Evolutionary conservation across 2,113 vertebrate genomes (phyloP), one percentile per base, ranked within the genome.

Genomic region (Gasterosteus aculeatus): DNA sequence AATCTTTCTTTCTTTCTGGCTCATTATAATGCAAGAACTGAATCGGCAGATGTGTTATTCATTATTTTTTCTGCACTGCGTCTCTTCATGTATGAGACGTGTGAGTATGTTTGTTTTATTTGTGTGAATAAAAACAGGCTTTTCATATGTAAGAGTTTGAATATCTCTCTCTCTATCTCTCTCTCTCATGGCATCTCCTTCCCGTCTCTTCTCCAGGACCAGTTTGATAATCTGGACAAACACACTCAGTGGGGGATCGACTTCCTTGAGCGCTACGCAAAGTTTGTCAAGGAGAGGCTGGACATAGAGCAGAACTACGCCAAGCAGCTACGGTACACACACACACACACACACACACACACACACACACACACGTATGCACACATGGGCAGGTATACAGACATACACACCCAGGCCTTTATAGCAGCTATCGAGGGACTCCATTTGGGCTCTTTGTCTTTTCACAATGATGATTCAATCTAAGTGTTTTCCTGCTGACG

Each of bases 241-340:
- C 98, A 99, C 90, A 98, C 97, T 0, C 98, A 99, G 75, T 99
- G 98, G 98, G 98, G 98, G 68, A 98, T 99, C 83, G 98, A 99
- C 93, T 99, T 99, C 92, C 90, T 99, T 88, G 98, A 99, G 90
- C 96, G 96, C 91, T 99, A 99, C 1, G 95, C 96, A 88, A 99
- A 99, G 90, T 99, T 99, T 91, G 98, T 99, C 46, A 99, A 98
- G 93, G 98, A 99, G 88, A 94, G 98, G 85, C 95, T 98, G 95
- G 98, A 99, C 86, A 97, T 99, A 53, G 98, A 99, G 89, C 97
- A 99, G 87, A 96, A 94, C 92, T 99, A 99, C 90, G 98, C 98
- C 75, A 99, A 99, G 90, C 98, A 99, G 83, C 91, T 99, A 88
- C 95, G 97, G 97, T 99, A 96, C 85, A 29, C 47, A 26, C 12